Evolutionary conservation across 2,113 vertebrate species (phyloP).

Genomic region (Corapipo altera): DNA sequence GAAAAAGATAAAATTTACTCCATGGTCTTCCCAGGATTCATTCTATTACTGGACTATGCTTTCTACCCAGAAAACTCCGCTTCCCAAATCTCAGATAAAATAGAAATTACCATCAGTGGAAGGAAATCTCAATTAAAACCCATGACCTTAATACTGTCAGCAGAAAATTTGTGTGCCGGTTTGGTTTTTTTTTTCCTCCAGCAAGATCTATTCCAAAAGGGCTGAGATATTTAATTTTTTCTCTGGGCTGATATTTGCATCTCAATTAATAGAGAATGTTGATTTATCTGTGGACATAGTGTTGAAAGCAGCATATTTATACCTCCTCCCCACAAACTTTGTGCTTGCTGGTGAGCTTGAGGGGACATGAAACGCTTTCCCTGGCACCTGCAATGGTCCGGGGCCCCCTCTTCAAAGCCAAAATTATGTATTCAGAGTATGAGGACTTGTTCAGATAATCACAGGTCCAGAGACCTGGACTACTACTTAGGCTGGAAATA

Average conservation of each 20-base stretch:
- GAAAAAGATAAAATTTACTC: background rate
- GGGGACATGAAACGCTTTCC: background rate
- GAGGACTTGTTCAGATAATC: background rate
- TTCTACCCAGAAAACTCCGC: background rate
- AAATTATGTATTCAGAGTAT: background rate
- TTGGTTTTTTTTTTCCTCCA: background rate
- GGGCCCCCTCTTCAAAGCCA: background rate
- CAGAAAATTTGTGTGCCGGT: background rate
- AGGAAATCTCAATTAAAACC: background rate
- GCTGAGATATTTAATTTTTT: background rate
- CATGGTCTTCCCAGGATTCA: background rate
- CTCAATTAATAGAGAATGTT: background rate
- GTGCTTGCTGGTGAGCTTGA: background rate
- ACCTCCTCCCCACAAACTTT: background rate
- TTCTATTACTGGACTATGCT: background rate
- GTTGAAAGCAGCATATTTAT: background rate
- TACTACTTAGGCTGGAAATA: background rate
- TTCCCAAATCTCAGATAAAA: background rate
- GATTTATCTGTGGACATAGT: background rate
- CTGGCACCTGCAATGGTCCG: background rate
- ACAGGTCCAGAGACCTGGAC: background rate
- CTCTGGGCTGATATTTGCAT: background rate
- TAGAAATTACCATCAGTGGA: background rate
- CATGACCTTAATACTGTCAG: background rate
- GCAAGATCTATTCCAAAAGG: background rate